A percentile compares a stretch with the other conserved stretches of the same genome.
phyloP scores from a whole-genome alignment of 2,113 vertebrate genomes.

The Phainopepla nitens region DNA sequence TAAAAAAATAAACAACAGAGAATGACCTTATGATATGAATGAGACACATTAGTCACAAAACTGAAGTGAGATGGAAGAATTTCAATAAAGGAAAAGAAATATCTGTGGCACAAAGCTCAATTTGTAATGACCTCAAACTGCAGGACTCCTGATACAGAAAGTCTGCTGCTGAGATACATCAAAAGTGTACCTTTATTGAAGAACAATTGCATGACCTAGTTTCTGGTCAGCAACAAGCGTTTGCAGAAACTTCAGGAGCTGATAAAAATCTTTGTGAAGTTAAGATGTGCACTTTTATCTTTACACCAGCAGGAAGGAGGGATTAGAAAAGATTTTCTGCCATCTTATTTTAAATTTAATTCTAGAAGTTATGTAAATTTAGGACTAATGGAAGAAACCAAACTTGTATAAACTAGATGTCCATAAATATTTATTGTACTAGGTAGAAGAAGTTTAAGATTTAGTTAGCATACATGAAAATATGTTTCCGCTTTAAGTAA shows the following conservation, averaged over 20 bases:
- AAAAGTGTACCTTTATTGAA: slow-evolving; percentile 68
- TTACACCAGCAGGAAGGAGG: background rate
- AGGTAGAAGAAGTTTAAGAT: background rate
- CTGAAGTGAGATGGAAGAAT: background rate
- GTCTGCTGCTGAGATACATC: slow-evolving; percentile 55
- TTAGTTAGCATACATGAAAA: background rate
- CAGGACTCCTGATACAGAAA: slow-evolving; percentile 46
- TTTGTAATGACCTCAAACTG: slow-evolving; percentile 40
- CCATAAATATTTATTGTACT: background rate
- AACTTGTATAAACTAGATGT: background rate
- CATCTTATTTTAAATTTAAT: slow-evolving; percentile 12
- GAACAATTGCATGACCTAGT: slow-evolving; percentile 69
- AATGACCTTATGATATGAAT: background rate
- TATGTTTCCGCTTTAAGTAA: background rate
- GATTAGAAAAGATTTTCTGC: slow-evolving; percentile 34
- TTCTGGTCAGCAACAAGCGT: slow-evolving; percentile 62
- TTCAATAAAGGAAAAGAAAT: slow-evolving; percentile 53
- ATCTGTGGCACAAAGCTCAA: slow-evolving; percentile 25
- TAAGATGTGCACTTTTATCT: slow-evolving; percentile 43
- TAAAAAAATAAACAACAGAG: background rate
- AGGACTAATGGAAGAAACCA: slow-evolving; percentile 18
- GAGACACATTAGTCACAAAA: slow-evolving; percentile 10
- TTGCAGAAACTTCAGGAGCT: slow-evolving; percentile 62
- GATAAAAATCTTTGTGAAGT: slow-evolving; percentile 57
- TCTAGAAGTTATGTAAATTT: background rate